These are phyloP conservation scores for Capricornis sumatraensis DNA, from an alignment of 2,113 vertebrate genomes.

Conservation along the genomic window DNA sequence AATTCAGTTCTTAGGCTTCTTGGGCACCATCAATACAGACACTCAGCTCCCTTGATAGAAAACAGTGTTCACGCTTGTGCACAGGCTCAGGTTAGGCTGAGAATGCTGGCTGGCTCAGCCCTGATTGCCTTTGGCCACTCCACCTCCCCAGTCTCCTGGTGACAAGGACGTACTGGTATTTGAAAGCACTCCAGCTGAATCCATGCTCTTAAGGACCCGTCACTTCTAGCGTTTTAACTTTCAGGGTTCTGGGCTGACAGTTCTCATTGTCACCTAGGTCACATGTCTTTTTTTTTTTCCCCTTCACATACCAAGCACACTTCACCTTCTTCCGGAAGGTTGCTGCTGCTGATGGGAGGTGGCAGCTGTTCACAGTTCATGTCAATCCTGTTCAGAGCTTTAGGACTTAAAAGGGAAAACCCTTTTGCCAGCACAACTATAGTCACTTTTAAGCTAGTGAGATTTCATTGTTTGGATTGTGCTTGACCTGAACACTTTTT, in stretches of 20 bases:
- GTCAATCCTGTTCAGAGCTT: neutral
- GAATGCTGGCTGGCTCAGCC: neutral
- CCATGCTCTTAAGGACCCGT: slow-evolving; percentile 16
- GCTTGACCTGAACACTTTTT: neutral
- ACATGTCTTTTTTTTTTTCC: neutral
- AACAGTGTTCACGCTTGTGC: neutral
- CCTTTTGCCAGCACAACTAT: neutral
- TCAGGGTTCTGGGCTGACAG: neutral
- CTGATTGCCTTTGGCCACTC: neutral
- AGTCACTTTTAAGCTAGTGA: neutral
- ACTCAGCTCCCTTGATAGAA: neutral
- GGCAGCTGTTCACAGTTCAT: neutral
- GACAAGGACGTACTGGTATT: neutral
- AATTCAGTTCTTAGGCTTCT: neutral
- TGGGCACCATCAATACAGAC: neutral
- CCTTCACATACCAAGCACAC: slow-evolving; percentile 13
- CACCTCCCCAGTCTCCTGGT: neutral
- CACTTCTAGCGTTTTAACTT: slow-evolving; percentile 11
- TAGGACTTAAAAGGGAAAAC: neutral
- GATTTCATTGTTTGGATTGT: neutral
- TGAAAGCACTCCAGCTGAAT: slow-evolving; percentile 47
- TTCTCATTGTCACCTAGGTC: slow-evolving; percentile 21
- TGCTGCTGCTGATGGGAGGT: neutral
- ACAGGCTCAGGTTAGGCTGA: neutral
- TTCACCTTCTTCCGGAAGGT: neutral